These are phyloP conservation scores for Mythimna pallens DNA, from an alignment of 2,888 invertebrate species.

Conservation along the genomic window DNA sequence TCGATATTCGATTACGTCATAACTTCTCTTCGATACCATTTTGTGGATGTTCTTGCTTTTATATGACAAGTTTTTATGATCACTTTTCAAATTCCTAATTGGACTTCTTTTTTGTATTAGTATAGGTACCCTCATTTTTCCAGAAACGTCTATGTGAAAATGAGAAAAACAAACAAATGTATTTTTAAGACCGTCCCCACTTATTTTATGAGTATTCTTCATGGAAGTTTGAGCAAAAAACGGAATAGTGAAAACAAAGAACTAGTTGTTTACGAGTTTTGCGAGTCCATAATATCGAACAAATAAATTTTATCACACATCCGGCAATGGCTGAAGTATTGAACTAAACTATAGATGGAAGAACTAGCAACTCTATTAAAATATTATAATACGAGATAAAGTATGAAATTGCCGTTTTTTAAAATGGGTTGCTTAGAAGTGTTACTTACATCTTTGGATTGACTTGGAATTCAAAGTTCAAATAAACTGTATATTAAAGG, in stretches of 20 bases:
- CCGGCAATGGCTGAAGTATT: slow-evolving; percentile 46
- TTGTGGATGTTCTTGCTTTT: slow-evolving; percentile 24
- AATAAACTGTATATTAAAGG: too few relatives aligned
- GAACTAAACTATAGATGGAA: slow-evolving; percentile 31
- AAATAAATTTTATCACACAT: slow-evolving; percentile 63
- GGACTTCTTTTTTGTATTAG: slow-evolving; percentile 22
- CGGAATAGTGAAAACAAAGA: slow-evolving; percentile 64
- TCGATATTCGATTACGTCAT: slow-evolving; percentile 65
- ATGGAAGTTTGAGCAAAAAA: slow-evolving; percentile 50
- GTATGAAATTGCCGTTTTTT: too few relatives aligned
- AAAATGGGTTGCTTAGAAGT: too few relatives aligned
- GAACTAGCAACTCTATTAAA: slow-evolving; percentile 45
- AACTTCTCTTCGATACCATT: slow-evolving; percentile 23
- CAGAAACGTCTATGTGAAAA: slow-evolving; percentile 36
- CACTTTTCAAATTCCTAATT: slow-evolving; percentile 38
- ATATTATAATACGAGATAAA: too few relatives aligned
- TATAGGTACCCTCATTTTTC: not conserved
- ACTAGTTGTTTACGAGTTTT: slow-evolving; percentile 69
- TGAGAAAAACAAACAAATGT: slow-evolving; percentile 59
- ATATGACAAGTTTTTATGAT: slow-evolving; percentile 29
- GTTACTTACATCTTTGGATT: too few relatives aligned
- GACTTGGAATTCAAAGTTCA: too few relatives aligned
- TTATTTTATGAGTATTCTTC: slow-evolving; percentile 60
- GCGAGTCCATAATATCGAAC: slow-evolving; percentile 66
- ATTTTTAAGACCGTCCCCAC: slow-evolving; percentile 47